Evolutionary conservation across 2,113 vertebrate genomes (phyloP), one percentile per base, ranked within the genome.

Genomic region (Corydoras sp.): DNA sequence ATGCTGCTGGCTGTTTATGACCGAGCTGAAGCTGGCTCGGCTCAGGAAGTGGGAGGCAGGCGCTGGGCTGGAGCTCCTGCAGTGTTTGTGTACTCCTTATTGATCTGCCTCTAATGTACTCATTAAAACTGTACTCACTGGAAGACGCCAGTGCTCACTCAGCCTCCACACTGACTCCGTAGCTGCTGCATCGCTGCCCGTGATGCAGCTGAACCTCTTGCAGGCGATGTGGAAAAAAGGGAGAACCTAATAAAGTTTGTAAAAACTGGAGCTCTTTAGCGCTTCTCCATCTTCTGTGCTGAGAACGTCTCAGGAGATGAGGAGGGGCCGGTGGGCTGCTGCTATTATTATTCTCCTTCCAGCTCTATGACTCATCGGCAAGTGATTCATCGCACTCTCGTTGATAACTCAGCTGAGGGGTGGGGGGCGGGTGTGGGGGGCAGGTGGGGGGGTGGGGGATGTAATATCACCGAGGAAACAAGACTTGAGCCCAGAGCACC

Each of bases 121-220:
- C 73, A 77, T 77, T 79, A 88, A 81, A 62, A 83, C 69, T 80
- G 88, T 89, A 90, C 85, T 91, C 88, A 85, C 80, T 88, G 77
- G 83, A 89, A 84, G 84, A 86, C 84, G 88, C 78, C 81, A 66
- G 14, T 68, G 51, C 73, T 88, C 74, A 74, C 78, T 72, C 69
- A 51, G 50, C 58, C 60, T 68, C 35, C 48, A 48, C 48, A 58
- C 49, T 55, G 58, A 29, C 49, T 55, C 43, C 2, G 56, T 58
- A 11, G 30, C 32, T 12, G 62, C 62, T 9, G 29, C 51, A 13
- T n/a, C 32, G 64, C 6, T 32, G 8, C 51, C 54, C 43, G 14
- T 13, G 12, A 29, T 12, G 13, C 18, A 68, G 35, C 13, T 30
- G 10, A 61, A 29, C 9, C 65, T 50, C 31, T 2, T 60, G n/a